phyloP scores from a whole-genome alignment of 2,888 invertebrate genomes.

The Phaedon cochleariae region DNA sequence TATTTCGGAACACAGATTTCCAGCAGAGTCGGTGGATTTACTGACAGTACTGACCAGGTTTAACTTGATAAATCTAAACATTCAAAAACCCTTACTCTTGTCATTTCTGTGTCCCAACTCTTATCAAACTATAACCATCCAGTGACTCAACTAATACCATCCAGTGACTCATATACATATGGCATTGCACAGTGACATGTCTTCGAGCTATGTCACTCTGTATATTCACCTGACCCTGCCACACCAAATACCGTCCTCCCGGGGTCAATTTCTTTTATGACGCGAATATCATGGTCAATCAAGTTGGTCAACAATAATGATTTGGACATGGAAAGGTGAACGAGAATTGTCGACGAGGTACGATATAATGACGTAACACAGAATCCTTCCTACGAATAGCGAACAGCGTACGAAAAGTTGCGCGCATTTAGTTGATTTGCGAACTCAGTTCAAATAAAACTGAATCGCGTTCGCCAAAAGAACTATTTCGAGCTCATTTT shows the following conservation, averaged over 20 bases:
- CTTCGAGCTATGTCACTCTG: too few relatives aligned
- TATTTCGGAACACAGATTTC: too few relatives aligned
- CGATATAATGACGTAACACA: constrained; percentile 31
- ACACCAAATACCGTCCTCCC: constrained; percentile 1
- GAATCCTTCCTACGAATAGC: constrained; percentile 25
- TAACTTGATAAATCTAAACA: too few relatives aligned
- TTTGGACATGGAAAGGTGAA: constrained; percentile 36
- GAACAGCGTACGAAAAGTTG: constrained; percentile 33
- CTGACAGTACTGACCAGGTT: too few relatives aligned
- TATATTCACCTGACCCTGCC: not conserved
- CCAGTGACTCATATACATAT: too few relatives aligned
- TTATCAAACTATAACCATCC: too few relatives aligned
- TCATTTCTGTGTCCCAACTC: too few relatives aligned
- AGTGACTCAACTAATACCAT: too few relatives aligned
- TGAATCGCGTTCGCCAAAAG: constrained; percentile 31
- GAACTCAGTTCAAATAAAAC: constrained; percentile 27
- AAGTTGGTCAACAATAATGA: constrained; percentile 36
- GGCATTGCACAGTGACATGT: too few relatives aligned
- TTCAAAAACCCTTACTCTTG: too few relatives aligned
- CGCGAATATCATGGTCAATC: constrained; percentile 41
- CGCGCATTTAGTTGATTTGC: constrained; percentile 38
- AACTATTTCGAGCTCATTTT: not conserved
- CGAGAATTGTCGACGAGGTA: constrained; percentile 33
- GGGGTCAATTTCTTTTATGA: constrained; percentile 31
- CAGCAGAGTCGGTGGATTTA: too few relatives aligned